A percentile compares a stretch with the other conserved stretches of the same genome.
Conservation (phyloP, 1,140 invertebrate species). For the Palaemon carinicauda region DNA sequence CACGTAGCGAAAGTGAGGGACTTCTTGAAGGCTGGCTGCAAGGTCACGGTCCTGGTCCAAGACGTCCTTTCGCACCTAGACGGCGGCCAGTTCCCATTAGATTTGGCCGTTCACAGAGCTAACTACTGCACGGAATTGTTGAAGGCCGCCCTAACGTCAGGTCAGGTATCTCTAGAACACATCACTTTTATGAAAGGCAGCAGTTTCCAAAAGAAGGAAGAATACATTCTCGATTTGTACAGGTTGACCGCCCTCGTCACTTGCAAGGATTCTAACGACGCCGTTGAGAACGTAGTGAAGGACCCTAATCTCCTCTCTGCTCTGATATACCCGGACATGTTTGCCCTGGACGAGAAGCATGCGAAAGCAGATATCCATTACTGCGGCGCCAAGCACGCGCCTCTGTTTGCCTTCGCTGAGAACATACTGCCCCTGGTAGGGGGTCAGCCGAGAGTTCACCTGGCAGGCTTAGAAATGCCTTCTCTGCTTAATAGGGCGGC, state of each 20-base stretch:
- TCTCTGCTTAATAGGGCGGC: conserved; percentile 66
- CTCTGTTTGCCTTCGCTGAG: conserved; percentile 98
- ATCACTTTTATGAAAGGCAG: conserved; percentile 95
- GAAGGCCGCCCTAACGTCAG: conserved; percentile 91
- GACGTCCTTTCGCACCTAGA: conserved; percentile 98
- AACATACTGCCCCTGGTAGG: conserved; percentile 94
- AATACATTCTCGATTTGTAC: conserved; percentile 97
- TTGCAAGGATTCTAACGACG: conserved; percentile 98
- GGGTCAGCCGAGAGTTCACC: conserved; percentile 91
- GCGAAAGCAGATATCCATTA: conserved; percentile 98
- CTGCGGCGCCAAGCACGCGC: conserved; percentile 97
- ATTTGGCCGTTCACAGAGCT: conserved; percentile 84
- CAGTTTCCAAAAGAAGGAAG: conserved; percentile 91
- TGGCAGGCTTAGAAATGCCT: conserved; percentile 98
- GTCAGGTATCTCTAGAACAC: conserved; percentile 93
- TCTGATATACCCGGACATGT: conserved; percentile 90
- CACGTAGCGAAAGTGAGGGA: conserved; percentile 99
- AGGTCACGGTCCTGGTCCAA: conserved; percentile 96
- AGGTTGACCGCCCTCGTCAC: conserved; percentile 89
- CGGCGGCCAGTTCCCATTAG: conserved; percentile 99
- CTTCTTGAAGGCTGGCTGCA: conserved; percentile 94
- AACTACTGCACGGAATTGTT: conserved; percentile 95
- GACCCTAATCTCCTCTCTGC: conserved; percentile 94
- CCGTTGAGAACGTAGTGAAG: conserved; percentile 98
- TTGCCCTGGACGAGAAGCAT: conserved; percentile 98